A percentile compares a stretch with the other conserved stretches of the same genome.
phyloP scores from a whole-genome alignment of 2,888 invertebrate genomes.

The Amphipoea oculea region DNA sequence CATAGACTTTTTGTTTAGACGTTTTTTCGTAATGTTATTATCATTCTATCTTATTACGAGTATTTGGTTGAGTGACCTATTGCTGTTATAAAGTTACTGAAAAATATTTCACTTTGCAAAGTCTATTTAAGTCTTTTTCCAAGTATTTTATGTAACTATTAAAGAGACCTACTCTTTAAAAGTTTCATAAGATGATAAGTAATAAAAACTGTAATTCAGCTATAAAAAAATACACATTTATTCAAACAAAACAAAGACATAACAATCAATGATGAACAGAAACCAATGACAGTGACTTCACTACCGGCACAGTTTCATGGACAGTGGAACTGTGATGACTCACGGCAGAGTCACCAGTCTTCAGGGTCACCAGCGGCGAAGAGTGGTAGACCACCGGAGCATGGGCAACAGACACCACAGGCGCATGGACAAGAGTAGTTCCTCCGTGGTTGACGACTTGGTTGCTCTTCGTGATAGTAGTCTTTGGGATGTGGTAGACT shows the following conservation, averaged over 20 bases:
- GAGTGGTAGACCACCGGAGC: slow-evolving; percentile 75
- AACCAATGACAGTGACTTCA: slow-evolving; percentile 74
- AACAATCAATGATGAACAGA: slow-evolving; percentile 75
- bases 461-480: slow-evolving; percentile 81
- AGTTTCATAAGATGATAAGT: background rate
- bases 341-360: slow-evolving; percentile 83
- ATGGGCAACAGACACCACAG: slow-evolving; percentile 64
- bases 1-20: background rate
- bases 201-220: background rate
- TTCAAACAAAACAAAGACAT: slow-evolving; percentile 52
- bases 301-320: slow-evolving; percentile 80
- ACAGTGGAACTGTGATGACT: slow-evolving; percentile 88
- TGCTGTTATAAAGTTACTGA: background rate
- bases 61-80: background rate
- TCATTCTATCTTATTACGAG: background rate
- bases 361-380: slow-evolving; percentile 72
- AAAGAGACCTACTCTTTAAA: too few relatives aligned
- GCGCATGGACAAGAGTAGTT: slow-evolving; percentile 69
- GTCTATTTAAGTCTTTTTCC: background rate
- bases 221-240: slow-evolving; percentile 48
- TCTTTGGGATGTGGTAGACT: slow-evolving; percentile 70
- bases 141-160: background rate
- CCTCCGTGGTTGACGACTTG: slow-evolving; percentile 80
- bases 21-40: background rate
- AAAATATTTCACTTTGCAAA: background rate